These are phyloP conservation scores for Fragum fragum DNA, from an alignment of 2,888 invertebrate genomes.

Conservation along the genomic window DNA sequence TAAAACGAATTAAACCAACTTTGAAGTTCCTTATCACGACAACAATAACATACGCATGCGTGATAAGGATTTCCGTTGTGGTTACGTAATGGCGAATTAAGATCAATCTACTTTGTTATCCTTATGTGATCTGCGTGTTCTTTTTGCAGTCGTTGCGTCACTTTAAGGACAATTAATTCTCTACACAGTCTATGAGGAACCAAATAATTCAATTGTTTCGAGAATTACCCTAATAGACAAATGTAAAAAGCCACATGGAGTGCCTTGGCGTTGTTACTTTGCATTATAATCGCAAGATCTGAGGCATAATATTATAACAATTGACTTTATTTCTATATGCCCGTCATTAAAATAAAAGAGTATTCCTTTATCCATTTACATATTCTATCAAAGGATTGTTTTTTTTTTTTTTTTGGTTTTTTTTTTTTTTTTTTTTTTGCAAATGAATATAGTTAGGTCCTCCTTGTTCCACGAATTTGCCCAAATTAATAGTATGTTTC, in stretches of 20 bases:
- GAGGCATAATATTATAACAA: no score
- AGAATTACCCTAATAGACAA: neutral
- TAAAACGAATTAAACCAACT: conserved; percentile 18
- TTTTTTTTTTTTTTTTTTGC: no score
- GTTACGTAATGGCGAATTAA: conserved; percentile 10
- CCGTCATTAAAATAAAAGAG: no score
- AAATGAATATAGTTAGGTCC: no score
- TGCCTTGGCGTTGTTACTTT: neutral
- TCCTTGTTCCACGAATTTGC: no score
- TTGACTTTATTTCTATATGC: no score
- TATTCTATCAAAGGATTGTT: no score
- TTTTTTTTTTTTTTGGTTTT: no score
- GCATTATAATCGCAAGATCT: neutral
- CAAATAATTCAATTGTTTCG: neutral
- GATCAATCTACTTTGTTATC: neutral
- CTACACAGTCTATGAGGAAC: neutral
- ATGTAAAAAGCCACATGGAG: neutral
- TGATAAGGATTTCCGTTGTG: conserved; percentile 8
- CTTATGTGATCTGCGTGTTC: neutral
- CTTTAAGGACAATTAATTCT: neutral
- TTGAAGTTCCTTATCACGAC: conserved; percentile 27
- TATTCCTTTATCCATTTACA: no score
- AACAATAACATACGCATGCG: conserved; percentile 10
- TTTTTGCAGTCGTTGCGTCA: neutral
- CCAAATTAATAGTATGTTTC: no score